Base-by-base conservation (phyloP, 1,140 invertebrate genomes). In the Bombus waltoni region DNA sequence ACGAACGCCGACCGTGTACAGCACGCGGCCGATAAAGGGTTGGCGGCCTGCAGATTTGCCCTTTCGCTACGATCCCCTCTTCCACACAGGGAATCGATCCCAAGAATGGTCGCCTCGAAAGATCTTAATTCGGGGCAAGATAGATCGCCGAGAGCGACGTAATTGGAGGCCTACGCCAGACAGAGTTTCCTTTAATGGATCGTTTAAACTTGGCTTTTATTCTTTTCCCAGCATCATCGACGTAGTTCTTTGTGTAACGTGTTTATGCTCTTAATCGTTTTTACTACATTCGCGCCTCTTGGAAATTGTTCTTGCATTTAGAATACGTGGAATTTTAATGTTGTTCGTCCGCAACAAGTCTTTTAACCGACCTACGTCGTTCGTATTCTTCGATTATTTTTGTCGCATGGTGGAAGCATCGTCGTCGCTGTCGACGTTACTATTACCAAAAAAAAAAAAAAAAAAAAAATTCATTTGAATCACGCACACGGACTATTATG, bases 21-120 rank as follows among this genome's bases (percentile, higher is more conserved):
- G 47, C 25, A 22, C 40, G 13, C 65, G 32, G 11, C 38, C 68
- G 85, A 89, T 84, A 89, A 90, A 89, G 86, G 42, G 77, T 70
- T 75, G 40, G 53, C 25, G 42, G 53, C 38, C 38, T 5, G 38
- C 38, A 35, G 47, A 78, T 70, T 71, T 59, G 18, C 47, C 35
- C 82, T 76, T 75, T 65, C 59, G 13, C 15, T 11, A 15, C 40
- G 42, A 38, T 38, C 15, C 57, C 11, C 57, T 53, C 62, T 28
- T 42, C 18, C 1, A 5, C 25, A 22, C 3, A 28, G n/a, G 9
- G 25, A 25, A 47, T 40, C 10, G 68, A 40, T 71, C 68, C 15
- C 9, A 5, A 11, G 68, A 81, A 81, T 6, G 18, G 22, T 47
- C 6, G 42, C 40, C 4, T 18, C 25, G 81, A 65, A 47, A 65